These are phyloP conservation scores for Drosophila prolongata DNA, from an alignment of 2,888 invertebrate genomes.

Conservation along the genomic window DNA sequence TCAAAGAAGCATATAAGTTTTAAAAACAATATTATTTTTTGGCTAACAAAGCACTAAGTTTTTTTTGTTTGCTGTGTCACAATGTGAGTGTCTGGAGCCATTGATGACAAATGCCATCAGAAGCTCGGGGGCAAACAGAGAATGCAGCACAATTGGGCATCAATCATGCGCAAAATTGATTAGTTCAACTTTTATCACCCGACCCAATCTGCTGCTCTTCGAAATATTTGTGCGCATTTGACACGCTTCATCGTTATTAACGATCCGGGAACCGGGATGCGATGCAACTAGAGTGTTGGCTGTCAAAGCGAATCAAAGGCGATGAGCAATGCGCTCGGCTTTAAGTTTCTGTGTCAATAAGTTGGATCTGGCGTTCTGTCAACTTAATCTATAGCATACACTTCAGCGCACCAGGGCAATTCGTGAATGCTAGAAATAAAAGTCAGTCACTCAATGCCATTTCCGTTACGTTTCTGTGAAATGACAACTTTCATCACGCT, in stretches of 20 bases:
- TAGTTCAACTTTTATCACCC: slow-evolving; percentile 51
- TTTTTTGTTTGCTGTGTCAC: not conserved
- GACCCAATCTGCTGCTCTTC: slow-evolving; percentile 4
- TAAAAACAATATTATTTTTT: no score
- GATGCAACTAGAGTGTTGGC: slow-evolving; percentile 11
- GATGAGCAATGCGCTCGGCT: slow-evolving; percentile 13
- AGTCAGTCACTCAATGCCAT: slow-evolving; percentile 26
- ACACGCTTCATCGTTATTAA: slow-evolving; percentile 63
- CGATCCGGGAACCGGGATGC: slow-evolving; percentile 20
- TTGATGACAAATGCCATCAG: slow-evolving; percentile 60
- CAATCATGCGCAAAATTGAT: slow-evolving; percentile 78
- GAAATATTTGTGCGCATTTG: slow-evolving; percentile 48
- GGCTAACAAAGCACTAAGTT: no score
- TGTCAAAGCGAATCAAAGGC: slow-evolving; percentile 24
- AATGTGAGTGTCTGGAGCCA: slow-evolving; percentile 1
- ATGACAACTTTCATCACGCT: slow-evolving; percentile 41
- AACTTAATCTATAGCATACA: slow-evolving; percentile 46
- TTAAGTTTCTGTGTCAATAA: slow-evolving; percentile 36
- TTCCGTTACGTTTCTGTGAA: slow-evolving; percentile 36
- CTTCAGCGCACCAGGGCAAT: slow-evolving; percentile 46
- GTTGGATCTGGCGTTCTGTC: slow-evolving; percentile 1
- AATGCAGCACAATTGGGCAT: slow-evolving; percentile 76
- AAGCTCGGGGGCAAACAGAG: slow-evolving; percentile 49
- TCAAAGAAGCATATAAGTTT: no score
- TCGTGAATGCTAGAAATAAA: slow-evolving; percentile 31